Base-by-base conservation (phyloP, 2,113 vertebrate genomes). In the Sapajus apella region DNA sequence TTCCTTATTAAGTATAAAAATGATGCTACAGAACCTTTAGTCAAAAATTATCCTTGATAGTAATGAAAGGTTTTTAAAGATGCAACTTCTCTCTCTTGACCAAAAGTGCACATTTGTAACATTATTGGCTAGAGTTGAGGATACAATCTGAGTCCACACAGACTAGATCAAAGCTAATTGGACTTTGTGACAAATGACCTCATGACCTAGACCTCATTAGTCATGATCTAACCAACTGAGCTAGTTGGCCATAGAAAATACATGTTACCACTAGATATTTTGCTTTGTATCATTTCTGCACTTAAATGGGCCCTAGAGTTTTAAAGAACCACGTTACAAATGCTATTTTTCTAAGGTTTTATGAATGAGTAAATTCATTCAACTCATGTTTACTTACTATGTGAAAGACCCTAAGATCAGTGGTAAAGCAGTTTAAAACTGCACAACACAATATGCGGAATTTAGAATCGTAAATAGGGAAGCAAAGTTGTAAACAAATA, bases 181-280 rank as follows among this genome's bases (percentile, higher is more conserved):
- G 93, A 89, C 73, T 94, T 87, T 89, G 43, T 73, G 87, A 32
- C 68, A 88, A 94, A 81, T 82, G 84, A 97, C 87, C 61, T 87
- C 70, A 68, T 43, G 77, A 91, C 68, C 91, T 93, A 73, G 93
- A 79, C 37, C 61, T 97, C 91, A 95, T 91, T 94, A 96, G 76
- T 79, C 52, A 92, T 79, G 52, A 92, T 92, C 80, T 90, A 81
- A 89, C 72, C 66, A 93, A 89, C 72, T 83, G 70, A 91, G 43
- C 52, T 85, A 82, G 55, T 47, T 25, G 43, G 40, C 55, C 70
- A 94, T 0, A 91, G 58, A 70, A 97, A 95, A 93, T 66, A 83
- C 12, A 68, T 25, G 55, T 9, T 83, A 73, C 56, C n/a, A 50
- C 12, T 73, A 80, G 82, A 75, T 75, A 90, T 55, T 95, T 95